phyloP scores from a whole-genome alignment of 2,797 vertebrate species.

The Microtus californicus region DNA sequence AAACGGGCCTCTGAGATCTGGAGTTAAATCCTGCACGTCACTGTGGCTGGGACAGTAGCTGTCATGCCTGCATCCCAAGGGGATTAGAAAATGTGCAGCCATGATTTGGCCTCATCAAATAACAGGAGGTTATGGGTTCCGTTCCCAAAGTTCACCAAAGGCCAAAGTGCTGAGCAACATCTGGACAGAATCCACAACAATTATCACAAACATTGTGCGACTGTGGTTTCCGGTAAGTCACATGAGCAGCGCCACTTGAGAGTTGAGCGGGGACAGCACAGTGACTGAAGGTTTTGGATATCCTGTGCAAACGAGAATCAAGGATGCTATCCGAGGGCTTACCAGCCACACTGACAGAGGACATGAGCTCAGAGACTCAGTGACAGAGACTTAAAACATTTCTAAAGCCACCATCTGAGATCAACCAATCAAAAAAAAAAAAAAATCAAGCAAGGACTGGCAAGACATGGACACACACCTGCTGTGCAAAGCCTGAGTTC shows the following conservation, averaged over 20 bases:
- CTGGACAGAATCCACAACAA: conserved; percentile 71
- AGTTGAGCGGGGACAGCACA: conserved; percentile 83
- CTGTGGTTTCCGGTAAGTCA: conserved; percentile 79
- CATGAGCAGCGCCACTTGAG: conserved; percentile 68
- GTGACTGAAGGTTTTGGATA: conserved; percentile 79
- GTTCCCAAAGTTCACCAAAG: conserved; percentile 34
- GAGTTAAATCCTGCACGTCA: not conserved
- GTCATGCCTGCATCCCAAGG: too few species aligned
- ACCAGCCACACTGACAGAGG: conserved; percentile 81
- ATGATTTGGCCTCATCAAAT: not conserved
- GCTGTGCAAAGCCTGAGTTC: not conserved
- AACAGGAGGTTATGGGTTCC: not conserved
- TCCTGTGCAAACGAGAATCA: conserved; percentile 82
- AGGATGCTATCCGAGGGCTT: conserved; percentile 78
- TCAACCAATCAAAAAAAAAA: not conserved
- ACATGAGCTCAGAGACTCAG: conserved; percentile 83
- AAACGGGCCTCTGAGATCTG: not conserved
- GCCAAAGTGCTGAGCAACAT: conserved; percentile 39
- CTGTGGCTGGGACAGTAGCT: too few species aligned
- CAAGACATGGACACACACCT: not conserved
- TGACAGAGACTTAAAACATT: not conserved
- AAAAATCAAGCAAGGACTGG: not conserved
- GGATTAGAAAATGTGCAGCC: not conserved
- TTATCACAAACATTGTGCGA: conserved; percentile 73
- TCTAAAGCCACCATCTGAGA: conserved; percentile 1